Conservation (phyloP, 2,113 vertebrate species). For the Artemisiospiza belli region DNA sequence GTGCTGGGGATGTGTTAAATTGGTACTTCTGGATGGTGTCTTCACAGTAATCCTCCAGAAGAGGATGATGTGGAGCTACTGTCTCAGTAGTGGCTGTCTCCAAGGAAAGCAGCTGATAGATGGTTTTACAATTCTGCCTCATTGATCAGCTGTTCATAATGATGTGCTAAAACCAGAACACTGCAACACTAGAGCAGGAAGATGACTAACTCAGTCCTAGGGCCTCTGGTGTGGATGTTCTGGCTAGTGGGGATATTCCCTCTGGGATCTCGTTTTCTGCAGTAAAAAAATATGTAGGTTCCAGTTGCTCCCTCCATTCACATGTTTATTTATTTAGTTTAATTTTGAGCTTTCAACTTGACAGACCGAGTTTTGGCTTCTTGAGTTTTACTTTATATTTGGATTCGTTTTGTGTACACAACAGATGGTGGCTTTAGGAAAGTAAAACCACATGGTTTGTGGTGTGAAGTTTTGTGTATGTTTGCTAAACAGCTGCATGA, state of each 20-base stretch:
- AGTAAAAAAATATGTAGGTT: neutral
- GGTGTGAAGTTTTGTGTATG: neutral
- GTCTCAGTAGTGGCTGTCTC: neutral
- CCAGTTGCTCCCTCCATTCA: neutral
- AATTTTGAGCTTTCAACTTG: neutral
- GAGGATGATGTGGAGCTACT: neutral
- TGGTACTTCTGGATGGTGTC: neutral
- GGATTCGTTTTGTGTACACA: neutral
- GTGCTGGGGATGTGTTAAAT: neutral
- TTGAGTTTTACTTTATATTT: neutral
- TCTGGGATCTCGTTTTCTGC: neutral
- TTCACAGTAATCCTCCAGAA: neutral
- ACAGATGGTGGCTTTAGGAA: neutral
- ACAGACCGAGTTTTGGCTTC: neutral
- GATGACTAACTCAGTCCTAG: neutral
- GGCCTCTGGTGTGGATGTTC: neutral
- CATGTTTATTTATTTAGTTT: neutral
- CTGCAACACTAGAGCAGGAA: neutral
- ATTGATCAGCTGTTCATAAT: neutral
- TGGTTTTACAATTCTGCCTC: neutral
- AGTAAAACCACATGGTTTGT: neutral
- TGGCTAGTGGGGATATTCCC: neutral
- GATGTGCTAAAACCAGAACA: neutral
- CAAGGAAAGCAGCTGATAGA: neutral
- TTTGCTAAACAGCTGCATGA: neutral